Evolutionary conservation across 2,888 invertebrate genomes (phyloP).

Genomic region (Caenorhabditis drosophilae): DNA sequence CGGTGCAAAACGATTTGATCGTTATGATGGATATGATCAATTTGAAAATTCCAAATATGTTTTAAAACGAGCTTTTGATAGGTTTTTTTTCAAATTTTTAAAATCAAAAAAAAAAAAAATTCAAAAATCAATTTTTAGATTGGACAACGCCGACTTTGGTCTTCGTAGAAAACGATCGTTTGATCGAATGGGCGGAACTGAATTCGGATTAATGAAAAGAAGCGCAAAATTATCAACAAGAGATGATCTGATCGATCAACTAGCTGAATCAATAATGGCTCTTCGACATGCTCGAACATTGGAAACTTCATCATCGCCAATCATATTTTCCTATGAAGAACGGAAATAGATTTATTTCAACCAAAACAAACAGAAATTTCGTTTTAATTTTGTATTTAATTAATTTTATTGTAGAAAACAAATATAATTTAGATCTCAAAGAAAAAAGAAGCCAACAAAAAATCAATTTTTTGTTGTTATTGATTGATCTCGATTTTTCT

Average conservation of each 20-base stretch:
- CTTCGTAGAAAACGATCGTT: conserved; percentile 43
- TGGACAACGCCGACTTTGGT: conserved; percentile 45
- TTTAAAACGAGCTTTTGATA: conserved; percentile 17
- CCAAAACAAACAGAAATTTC: too few species aligned
- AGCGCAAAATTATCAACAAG: conserved; percentile 1
- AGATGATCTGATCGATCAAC: conserved; percentile 38
- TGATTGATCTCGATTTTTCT: too few species aligned
- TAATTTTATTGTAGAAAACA: too few species aligned
- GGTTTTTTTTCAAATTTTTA: too few species aligned
- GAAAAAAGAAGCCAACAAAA: too few species aligned
- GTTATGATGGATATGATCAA: conserved; percentile 15
- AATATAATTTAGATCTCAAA: too few species aligned
- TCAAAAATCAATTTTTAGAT: too few species aligned
- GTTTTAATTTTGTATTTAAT: too few species aligned
- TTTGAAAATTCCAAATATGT: conserved; percentile 9
- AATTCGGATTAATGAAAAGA: conserved; percentile 47
- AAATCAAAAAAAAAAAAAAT: too few species aligned
- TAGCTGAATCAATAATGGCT: conserved; percentile 40
- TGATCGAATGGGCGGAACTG: conserved; percentile 42
- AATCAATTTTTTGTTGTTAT: too few species aligned
- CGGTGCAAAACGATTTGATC: conserved; percentile 36
- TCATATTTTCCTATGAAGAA: not conserved
- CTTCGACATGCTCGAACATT: conserved; percentile 26
- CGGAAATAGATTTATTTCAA: too few species aligned
- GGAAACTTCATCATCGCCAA: conserved; percentile 4